Evolutionary conservation across 2,113 vertebrate genomes (phyloP).

Genomic region (Euleptes europaea): DNA sequence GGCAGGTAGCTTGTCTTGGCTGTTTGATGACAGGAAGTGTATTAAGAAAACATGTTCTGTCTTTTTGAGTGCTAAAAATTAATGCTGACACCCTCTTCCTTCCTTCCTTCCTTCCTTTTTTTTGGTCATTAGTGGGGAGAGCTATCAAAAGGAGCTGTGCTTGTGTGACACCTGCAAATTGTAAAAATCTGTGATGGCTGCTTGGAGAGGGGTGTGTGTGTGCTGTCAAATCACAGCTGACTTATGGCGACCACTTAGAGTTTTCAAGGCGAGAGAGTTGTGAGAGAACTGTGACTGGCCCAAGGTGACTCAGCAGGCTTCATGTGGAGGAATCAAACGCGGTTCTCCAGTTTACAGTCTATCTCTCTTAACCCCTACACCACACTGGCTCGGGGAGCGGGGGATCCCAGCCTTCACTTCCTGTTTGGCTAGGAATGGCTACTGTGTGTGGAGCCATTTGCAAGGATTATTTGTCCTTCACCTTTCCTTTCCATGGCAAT

Average conservation of each 20-base stretch:
- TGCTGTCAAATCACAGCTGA: too few species aligned
- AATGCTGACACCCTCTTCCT: not conserved
- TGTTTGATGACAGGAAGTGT: slow-evolving; percentile 8
- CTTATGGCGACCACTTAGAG: not conserved
- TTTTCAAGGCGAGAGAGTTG: not conserved
- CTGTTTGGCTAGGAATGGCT: not conserved
- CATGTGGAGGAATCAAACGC: too few species aligned
- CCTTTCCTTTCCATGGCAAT: not conserved
- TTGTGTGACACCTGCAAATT: not conserved
- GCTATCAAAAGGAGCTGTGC: not conserved
- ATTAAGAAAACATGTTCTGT: not conserved
- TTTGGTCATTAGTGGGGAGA: not conserved
- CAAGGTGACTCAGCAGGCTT: too few species aligned
- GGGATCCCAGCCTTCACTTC: not conserved
- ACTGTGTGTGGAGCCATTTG: not conserved
- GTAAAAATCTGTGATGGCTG: not conserved
- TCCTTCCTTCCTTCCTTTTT: not conserved
- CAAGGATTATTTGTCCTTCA: too few species aligned
- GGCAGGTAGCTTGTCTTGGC: slow-evolving; percentile 9
- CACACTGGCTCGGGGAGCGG: too few species aligned
- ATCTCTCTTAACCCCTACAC: too few species aligned
- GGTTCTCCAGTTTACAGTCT: too few species aligned
- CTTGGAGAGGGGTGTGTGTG: too few species aligned
- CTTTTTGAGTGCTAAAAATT: not conserved
- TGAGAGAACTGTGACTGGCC: too few species aligned